phyloP scores from a whole-genome alignment of 2,113 vertebrate species.

The Tragelaphus buxtoni region DNA sequence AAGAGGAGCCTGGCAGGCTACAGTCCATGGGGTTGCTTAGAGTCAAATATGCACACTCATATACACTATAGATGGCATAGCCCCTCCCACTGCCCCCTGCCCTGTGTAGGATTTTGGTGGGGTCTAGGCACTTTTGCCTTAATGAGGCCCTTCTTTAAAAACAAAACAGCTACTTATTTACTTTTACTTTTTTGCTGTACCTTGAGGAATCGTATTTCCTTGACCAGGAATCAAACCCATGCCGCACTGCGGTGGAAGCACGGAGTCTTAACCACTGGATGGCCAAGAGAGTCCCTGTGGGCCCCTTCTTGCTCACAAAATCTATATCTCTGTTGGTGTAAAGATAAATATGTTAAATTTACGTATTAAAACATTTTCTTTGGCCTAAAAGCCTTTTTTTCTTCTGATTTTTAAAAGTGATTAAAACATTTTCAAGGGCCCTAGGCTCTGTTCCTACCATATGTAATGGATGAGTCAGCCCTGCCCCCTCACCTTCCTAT shows the following conservation, averaged over 20 bases:
- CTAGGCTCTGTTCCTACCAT: background rate
- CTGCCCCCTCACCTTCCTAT: background rate
- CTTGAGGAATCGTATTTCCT: background rate
- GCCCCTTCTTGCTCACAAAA: background rate
- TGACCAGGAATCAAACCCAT: background rate
- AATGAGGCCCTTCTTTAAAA: background rate
- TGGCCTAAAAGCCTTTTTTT: background rate
- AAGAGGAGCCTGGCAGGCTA: background rate
- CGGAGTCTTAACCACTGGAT: rapidly evolving
- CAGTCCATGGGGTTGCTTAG: background rate
- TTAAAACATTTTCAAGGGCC: background rate
- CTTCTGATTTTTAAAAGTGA: background rate
- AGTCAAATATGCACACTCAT: background rate
- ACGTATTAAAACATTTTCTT: background rate
- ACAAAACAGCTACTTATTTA: background rate
- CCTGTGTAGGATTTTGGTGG: background rate
- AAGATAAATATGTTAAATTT: background rate
- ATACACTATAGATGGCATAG: background rate
- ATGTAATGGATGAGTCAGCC: background rate
- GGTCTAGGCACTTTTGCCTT: background rate
- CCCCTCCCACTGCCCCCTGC: no score
- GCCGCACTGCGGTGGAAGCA: background rate
- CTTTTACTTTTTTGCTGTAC: background rate
- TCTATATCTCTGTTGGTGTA: background rate
- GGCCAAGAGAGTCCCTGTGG: background rate